Percentiles rank a stretch among this genome's conserved stretches.
phyloP scores from a whole-genome alignment of 1,140 invertebrate genomes.

The Psix sp. region DNA sequence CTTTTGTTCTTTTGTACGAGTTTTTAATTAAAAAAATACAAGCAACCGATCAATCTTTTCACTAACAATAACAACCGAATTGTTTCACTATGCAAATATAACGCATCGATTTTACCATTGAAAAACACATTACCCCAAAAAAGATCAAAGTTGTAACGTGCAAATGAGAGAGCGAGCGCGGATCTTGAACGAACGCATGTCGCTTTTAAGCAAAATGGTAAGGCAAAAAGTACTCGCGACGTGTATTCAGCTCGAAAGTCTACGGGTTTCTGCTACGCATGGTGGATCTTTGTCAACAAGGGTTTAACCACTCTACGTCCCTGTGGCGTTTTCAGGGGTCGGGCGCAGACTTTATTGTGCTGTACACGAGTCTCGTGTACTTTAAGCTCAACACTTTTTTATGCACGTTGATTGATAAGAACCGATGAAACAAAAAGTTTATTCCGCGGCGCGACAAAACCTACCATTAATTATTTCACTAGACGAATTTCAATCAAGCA shows the following conservation, averaged over 20 bases:
- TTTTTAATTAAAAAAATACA: too few species aligned
- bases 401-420: conserved; percentile 42
- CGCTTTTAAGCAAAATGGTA: conserved; percentile 34
- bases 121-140: conserved; percentile 35
- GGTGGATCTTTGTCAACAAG: conserved; percentile 68
- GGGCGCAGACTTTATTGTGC: conserved; percentile 70
- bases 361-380: conserved; percentile 62
- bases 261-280: conserved; percentile 53
- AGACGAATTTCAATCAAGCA: conserved; percentile 1
- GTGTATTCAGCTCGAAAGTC: conserved; percentile 23
- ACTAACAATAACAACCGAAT: too few species aligned
- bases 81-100: too few species aligned
- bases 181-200: conserved; percentile 8
- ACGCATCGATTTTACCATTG: not conserved
- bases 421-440: conserved; percentile 41
- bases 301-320: conserved; percentile 69
- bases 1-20: too few species aligned
- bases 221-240: conserved; percentile 3
- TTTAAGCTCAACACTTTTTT: conserved; percentile 61
- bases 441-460: conserved; percentile 20
- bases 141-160: conserved; percentile 44
- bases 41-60: too few species aligned
- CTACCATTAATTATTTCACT: conserved; percentile 29
- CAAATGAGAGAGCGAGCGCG: too few species aligned
- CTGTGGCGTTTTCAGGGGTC: conserved; percentile 63